Conservation (phyloP, 2,888 invertebrate species). For the Scrobipalpa atriplicella region DNA sequence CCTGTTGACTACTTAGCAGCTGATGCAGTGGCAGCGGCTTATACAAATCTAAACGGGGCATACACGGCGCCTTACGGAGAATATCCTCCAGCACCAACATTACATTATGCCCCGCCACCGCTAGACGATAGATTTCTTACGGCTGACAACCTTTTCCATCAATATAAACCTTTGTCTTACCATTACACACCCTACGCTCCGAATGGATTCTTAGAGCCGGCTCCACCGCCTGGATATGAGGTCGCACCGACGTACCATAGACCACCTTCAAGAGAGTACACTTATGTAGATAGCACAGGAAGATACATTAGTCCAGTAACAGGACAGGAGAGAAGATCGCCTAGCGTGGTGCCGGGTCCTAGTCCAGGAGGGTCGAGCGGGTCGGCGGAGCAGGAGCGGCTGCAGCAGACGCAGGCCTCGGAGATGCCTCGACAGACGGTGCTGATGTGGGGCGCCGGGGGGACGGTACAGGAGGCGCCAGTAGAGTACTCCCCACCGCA, state of each 20-base stretch:
- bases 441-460: constrained; percentile 93
- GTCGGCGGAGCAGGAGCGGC: constrained; percentile 68
- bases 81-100: constrained; percentile 85
- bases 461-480: constrained; percentile 70
- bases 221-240: constrained; percentile 83
- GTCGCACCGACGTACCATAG: constrained; percentile 85
- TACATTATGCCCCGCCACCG: constrained; percentile 86
- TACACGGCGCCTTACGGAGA: constrained; percentile 91
- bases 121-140: constrained; percentile 88
- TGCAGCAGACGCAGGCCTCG: constrained; percentile 69
- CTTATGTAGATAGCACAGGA: constrained; percentile 82
- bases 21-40: constrained; percentile 89
- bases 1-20: constrained; percentile 88
- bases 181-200: constrained; percentile 89
- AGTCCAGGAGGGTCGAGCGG: constrained; percentile 75
- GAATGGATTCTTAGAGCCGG: constrained; percentile 92
- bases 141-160: constrained; percentile 94
- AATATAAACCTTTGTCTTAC: constrained; percentile 94
- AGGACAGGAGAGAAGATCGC: constrained; percentile 85
- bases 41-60: constrained; percentile 90
- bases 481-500: constrained; percentile 78
- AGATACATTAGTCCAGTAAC: constrained; percentile 84
- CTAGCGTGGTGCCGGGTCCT: constrained; percentile 80
- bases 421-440: constrained; percentile 93
- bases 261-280: constrained; percentile 81